A percentile compares a stretch with the other conserved stretches of the same genome.
Evolutionary conservation across 2,113 vertebrate genomes (phyloP).

Genomic region (Larimichthys polyactis): DNA sequence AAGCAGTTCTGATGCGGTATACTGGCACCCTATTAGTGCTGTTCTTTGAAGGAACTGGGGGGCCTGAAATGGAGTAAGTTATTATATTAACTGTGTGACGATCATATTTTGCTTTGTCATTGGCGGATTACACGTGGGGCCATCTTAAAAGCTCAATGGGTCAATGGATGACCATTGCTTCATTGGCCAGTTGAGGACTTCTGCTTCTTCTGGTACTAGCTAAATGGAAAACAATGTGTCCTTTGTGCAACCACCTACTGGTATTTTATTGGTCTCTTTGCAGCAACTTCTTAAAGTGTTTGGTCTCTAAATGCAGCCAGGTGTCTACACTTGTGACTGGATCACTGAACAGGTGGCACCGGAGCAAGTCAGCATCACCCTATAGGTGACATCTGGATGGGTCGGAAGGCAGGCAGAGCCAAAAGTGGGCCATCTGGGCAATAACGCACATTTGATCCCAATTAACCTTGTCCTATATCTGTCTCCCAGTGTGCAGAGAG

Average conservation of each 20-base stretch:
- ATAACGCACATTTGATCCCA: conserved; percentile 30
- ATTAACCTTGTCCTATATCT: conserved; percentile 47
- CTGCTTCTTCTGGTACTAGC: background rate
- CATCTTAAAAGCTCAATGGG: too few species aligned
- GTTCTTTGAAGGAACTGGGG: too few species aligned
- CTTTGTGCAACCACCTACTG: background rate
- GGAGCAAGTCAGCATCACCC: conserved; percentile 20
- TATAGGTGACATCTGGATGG: conserved; percentile 34
- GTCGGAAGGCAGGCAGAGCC: conserved; percentile 2
- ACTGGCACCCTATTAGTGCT: background rate
- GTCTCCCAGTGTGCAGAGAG: background rate
- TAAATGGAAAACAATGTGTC: background rate
- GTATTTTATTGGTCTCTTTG: background rate
- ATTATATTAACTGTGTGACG: background rate
- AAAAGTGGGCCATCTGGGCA: conserved; percentile 41
- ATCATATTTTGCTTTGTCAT: background rate
- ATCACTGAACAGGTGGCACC: conserved; percentile 28
- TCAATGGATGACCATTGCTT: background rate
- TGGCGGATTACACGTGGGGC: too few species aligned
- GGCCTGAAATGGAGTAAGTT: too few species aligned
- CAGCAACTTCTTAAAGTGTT: background rate
- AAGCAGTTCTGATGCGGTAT: background rate
- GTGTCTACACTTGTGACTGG: background rate
- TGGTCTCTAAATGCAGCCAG: background rate
- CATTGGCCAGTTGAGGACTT: background rate